phyloP scores from a whole-genome alignment of 2,888 invertebrate genomes.

The Myopa testacea region DNA sequence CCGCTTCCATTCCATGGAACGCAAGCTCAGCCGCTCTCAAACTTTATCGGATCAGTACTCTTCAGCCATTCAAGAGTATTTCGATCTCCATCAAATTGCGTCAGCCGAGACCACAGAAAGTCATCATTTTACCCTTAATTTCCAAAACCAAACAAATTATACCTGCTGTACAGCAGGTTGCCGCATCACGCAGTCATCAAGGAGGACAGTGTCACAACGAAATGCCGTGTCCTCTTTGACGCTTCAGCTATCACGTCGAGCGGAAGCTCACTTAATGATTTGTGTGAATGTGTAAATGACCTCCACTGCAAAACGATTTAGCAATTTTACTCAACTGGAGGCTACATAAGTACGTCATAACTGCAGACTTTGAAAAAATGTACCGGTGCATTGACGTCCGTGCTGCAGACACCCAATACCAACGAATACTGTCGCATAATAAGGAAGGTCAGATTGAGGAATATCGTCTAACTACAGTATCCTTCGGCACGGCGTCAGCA shows the following conservation, averaged over 20 bases:
- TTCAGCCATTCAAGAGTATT: constrained; percentile 35
- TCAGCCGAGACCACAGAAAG: constrained; percentile 26
- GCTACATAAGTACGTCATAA: too few species aligned
- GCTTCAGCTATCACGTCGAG: too few species aligned
- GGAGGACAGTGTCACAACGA: constrained; percentile 13
- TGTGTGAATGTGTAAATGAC: too few species aligned
- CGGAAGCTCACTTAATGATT: too few species aligned
- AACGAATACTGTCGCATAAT: constrained; percentile 33
- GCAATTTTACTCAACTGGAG: too few species aligned
- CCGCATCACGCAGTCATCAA: constrained; percentile 31
- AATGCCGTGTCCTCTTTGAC: not conserved
- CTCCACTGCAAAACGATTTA: too few species aligned
- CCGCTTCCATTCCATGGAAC: constrained; percentile 31
- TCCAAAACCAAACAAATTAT: constrained; percentile 1
- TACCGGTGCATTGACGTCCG: constrained; percentile 31
- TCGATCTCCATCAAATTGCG: constrained; percentile 36
- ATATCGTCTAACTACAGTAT: constrained; percentile 31
- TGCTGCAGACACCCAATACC: constrained; percentile 30
- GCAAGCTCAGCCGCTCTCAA: not conserved
- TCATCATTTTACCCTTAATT: not conserved
- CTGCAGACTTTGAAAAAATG: constrained; percentile 37
- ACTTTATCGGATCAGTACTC: not conserved
- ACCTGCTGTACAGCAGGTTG: constrained; percentile 26
- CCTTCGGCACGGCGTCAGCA: constrained; percentile 35
- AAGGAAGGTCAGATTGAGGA: constrained; percentile 23